Percentiles rank a stretch among this genome's conserved stretches.
Evolutionary conservation across 2,888 invertebrate genomes (phyloP).

Genomic region (Drosophila helvetica): DNA sequence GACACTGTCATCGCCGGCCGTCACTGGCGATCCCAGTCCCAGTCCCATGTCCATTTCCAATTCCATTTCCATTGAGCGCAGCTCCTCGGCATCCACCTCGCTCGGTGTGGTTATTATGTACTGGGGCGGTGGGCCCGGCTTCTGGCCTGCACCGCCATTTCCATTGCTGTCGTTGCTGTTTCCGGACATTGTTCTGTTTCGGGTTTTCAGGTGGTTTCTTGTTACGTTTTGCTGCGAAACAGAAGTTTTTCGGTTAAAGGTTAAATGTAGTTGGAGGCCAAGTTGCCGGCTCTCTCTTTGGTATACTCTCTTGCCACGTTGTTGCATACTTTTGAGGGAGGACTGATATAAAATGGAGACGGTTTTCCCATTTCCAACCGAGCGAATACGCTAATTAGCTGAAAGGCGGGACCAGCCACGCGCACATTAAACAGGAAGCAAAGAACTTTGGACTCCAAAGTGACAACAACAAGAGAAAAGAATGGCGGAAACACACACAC

Average conservation of each 20-base stretch:
- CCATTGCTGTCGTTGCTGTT: slow-evolving; percentile 39
- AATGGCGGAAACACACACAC: too few species aligned
- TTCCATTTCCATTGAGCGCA: slow-evolving; percentile 68
- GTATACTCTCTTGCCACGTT: slow-evolving; percentile 29
- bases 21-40: slow-evolving; percentile 42
- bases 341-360: too few species aligned
- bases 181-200: slow-evolving; percentile 51
- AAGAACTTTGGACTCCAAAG: not conserved
- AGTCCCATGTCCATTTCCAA: slow-evolving; percentile 55
- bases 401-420: not conserved
- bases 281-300: slow-evolving; percentile 16
- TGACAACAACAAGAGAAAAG: not conserved
- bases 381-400: not conserved
- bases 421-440: not conserved
- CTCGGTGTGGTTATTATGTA: slow-evolving; percentile 84
- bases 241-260: slow-evolving; percentile 34
- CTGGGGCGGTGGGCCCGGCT: slow-evolving; percentile 75
- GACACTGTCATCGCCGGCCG: slow-evolving; percentile 50
- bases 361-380: not conserved
- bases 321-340: slow-evolving; percentile 24
- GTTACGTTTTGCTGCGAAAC: slow-evolving; percentile 35
- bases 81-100: slow-evolving; percentile 82
- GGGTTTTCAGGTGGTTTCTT: slow-evolving; percentile 8
- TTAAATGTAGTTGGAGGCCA: slow-evolving; percentile 5
- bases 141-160: slow-evolving; percentile 27